Base-by-base conservation (phyloP, 2,113 vertebrate genomes). In the Macquaria australasica region DNA sequence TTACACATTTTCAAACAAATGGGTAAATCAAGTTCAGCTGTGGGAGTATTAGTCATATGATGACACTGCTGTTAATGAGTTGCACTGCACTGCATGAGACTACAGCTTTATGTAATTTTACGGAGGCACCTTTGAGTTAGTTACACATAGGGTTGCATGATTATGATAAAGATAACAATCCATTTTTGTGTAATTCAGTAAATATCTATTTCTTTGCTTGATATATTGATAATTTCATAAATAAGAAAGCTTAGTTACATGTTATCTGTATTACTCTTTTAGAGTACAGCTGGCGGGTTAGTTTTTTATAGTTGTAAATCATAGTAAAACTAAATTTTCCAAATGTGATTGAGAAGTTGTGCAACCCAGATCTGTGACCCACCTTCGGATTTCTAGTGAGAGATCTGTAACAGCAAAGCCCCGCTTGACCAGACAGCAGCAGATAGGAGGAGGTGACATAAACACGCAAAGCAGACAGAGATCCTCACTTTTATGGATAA, bases 401-500 rank as follows among this genome's bases (percentile, higher is more conserved):
- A 64, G 10, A 37, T 81, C 77, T 72, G 66, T 69, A 39, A 79
- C 39, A 8, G 39, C 62, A 72, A 63, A 83, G 43, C 77, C 25
- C 63, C 53, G 53, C 18, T 83, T 63, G 53, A 79, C 48, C 55
- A 50, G 39, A 5, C 6, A n/a, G 16, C 1, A 88, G 81, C 8
- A 64, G 64, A 34, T 4, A 23, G 41, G 21, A 82, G 60, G 73
- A 51, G 43, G 25, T 64, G 83, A 3, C 72, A 67, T 67, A 85
- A 82, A 76, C 64, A 87, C 53, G 9, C 64, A 72, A 58, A 74
- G 77, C 37, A 79, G 80, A 74, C 78, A 70, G 66, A 83, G 76
- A 69, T 74, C n/a, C 60, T 77, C 11, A 12, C 14, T 83, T 91
- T 87, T 78, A 78, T 85, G 58, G 86, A 77, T 83, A 80, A 89